Percentiles rank a stretch among this genome's conserved stretches.
Evolutionary conservation across 2,113 vertebrate genomes (phyloP).

Genomic region (Madoqua kirkii): DNA sequence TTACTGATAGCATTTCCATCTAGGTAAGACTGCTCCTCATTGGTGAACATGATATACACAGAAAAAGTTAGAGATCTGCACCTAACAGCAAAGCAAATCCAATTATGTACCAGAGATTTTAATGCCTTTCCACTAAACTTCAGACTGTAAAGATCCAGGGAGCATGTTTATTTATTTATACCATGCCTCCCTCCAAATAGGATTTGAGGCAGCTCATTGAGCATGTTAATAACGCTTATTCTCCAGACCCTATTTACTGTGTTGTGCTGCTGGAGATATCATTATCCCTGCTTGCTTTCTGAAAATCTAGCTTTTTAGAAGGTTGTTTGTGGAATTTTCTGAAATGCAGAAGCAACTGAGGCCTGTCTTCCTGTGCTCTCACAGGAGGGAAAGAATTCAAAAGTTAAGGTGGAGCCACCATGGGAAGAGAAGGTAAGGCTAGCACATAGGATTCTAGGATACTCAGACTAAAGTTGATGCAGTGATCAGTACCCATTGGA

Average conservation of each 20-base stretch:
- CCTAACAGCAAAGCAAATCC: constrained; percentile 48
- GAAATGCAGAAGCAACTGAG: constrained; percentile 1
- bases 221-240: constrained; percentile 64
- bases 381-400: not conserved
- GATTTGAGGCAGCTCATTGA: constrained; percentile 66
- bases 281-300: constrained; percentile 50
- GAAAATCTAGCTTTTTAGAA: constrained; percentile 13
- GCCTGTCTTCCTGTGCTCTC: not conserved
- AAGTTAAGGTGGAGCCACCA: not conserved
- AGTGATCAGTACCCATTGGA: accelerated
- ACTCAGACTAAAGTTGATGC: not conserved
- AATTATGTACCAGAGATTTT: constrained; percentile 50
- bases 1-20: not conserved
- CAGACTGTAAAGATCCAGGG: constrained; percentile 51
- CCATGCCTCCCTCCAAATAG: constrained; percentile 58
- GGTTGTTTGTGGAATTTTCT: constrained; percentile 16
- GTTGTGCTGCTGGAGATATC: not conserved
- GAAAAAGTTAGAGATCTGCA: constrained; percentile 27
- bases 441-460: not conserved
- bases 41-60: not conserved
- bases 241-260: constrained; percentile 48
- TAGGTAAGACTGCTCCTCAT: not conserved
- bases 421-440: accelerated
- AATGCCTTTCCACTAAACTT: constrained; percentile 50
- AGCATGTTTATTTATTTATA: constrained; percentile 67